phyloP scores from a whole-genome alignment of 2,113 vertebrate genomes.

The Pungitius pungitius region DNA sequence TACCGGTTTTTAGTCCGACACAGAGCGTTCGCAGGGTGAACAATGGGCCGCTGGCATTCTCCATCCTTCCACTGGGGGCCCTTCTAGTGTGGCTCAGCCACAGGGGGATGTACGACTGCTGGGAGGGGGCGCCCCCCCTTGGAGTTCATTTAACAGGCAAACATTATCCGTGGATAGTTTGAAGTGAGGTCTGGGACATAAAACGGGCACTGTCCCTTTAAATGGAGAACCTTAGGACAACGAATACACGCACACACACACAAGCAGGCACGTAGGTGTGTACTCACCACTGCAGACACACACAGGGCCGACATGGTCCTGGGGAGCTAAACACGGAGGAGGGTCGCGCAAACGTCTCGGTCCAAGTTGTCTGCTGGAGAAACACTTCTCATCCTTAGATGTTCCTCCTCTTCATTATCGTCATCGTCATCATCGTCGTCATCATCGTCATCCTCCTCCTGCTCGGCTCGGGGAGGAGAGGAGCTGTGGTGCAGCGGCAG shows the following conservation, averaged over 20 bases:
- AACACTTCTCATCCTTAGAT: constrained; percentile 64
- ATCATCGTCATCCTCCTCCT: constrained; percentile 50
- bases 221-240: constrained; percentile 61
- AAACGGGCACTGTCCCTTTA: constrained; percentile 78
- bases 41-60: constrained; percentile 50
- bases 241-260: constrained; percentile 4
- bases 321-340: constrained; percentile 20
- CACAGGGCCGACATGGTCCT: constrained; percentile 65
- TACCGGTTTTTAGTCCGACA: constrained; percentile 8
- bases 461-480: constrained; percentile 50
- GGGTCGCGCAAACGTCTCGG: constrained; percentile 50
- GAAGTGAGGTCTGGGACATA: not conserved
- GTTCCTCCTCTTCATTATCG: constrained; percentile 55
- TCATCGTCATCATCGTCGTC: constrained; percentile 53
- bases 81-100: constrained; percentile 14
- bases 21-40: constrained; percentile 20
- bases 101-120: not conserved
- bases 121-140: not conserved
- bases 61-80: constrained; percentile 41
- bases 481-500: constrained; percentile 30
- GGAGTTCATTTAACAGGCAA: not conserved
- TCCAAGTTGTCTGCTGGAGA: constrained; percentile 49
- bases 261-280: not conserved
- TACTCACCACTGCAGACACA: constrained; percentile 77
- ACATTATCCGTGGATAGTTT: not conserved